Evolutionary conservation across 2,888 invertebrate genomes (phyloP), one percentile per base, ranked within the genome.

Genomic region (Plebejus melissa): DNA sequence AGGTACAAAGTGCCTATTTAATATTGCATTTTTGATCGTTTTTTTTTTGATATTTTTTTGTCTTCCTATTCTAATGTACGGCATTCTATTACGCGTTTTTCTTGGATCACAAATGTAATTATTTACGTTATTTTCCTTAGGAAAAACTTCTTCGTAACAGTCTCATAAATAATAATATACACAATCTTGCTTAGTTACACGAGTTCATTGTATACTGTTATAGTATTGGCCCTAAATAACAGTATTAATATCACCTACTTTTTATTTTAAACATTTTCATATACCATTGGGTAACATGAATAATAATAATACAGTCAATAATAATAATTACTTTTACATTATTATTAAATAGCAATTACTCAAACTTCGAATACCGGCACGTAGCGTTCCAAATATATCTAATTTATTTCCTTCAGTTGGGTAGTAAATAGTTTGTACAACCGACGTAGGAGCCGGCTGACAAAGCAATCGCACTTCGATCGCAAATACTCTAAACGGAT

Each of bases 401-500:
- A 71, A 41, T 41, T 22, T 46, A 50, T 22, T 54, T n/a, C n/a
- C 60, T 13, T 46, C 71, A 72, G 28, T 41, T 46, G 11, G 41
- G 46, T 71, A 41, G 71, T 70, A 71, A 71, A 71, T 71, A 57
- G 60, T 76, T 75, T 76, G 32, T 76, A 58, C 54, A 70, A 16
- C 41, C 75, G 74, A 76, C 74, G 71, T 74, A 79, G 77, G 87
- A 85, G 50, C 50, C 71, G 22, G 9, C 41, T 72, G 84, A 83
- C 86, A 84, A 85, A 86, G 89, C 89, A 89, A 88, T 89, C 89
- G 85, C 84, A 83, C 82, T 81, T 82, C 81, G 84, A 83, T 84
- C 84, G 85, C 87, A 91, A 91, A 90, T 88, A 90, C 83, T 87
- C 85, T 90, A 88, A 89, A 87, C 88, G 87, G 82, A 84, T 90